These are phyloP conservation scores for Cryptus armator DNA, from an alignment of 2,888 invertebrate species.

Conservation along the genomic window DNA sequence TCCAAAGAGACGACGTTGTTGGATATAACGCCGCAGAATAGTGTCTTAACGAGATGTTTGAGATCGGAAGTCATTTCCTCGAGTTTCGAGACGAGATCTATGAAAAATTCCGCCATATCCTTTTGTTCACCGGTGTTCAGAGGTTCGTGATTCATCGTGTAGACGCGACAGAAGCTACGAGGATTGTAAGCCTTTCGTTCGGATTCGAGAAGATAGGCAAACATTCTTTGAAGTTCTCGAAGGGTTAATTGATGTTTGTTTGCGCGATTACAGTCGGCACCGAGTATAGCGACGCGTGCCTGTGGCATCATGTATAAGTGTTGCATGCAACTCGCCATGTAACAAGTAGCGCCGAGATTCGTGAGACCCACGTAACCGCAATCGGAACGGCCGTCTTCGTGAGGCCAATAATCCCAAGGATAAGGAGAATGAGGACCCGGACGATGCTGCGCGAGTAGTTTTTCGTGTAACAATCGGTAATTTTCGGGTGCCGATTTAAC, in stretches of 20 bases:
- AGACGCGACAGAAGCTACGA: slow-evolving; percentile 97
- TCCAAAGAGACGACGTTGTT: slow-evolving; percentile 98
- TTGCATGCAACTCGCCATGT: slow-evolving; percentile 99
- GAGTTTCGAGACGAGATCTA: slow-evolving; percentile 97
- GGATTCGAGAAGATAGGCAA: slow-evolving; percentile 96
- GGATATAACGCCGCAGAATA: slow-evolving; percentile 97
- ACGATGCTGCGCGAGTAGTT: slow-evolving; percentile 94
- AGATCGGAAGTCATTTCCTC: slow-evolving; percentile 98
- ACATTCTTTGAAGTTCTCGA: slow-evolving; percentile 96
- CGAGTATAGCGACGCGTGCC: slow-evolving; percentile 93
- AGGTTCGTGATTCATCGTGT: slow-evolving; percentile 98
- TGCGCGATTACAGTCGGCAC: slow-evolving; percentile 90
- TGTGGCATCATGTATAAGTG: slow-evolving; percentile 99
- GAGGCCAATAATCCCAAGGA: slow-evolving; percentile 99
- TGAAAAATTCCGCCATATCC: slow-evolving; percentile 99
- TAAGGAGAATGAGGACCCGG: slow-evolving; percentile 94
- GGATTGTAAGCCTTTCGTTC: slow-evolving; percentile 98
- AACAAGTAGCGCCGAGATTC: slow-evolving; percentile 98
- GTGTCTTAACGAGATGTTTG: slow-evolving; percentile 94
- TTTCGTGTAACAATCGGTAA: slow-evolving; percentile 93
- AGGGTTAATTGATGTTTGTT: slow-evolving; percentile 94
- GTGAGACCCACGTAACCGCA: slow-evolving; percentile 98
- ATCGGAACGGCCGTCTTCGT: slow-evolving; percentile 96
- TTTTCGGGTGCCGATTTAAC: slow-evolving; percentile 94
- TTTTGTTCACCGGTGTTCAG: slow-evolving; percentile 98